Conservation (phyloP, 2,113 vertebrate genomes). For the Tapirus terrestris region DNA sequence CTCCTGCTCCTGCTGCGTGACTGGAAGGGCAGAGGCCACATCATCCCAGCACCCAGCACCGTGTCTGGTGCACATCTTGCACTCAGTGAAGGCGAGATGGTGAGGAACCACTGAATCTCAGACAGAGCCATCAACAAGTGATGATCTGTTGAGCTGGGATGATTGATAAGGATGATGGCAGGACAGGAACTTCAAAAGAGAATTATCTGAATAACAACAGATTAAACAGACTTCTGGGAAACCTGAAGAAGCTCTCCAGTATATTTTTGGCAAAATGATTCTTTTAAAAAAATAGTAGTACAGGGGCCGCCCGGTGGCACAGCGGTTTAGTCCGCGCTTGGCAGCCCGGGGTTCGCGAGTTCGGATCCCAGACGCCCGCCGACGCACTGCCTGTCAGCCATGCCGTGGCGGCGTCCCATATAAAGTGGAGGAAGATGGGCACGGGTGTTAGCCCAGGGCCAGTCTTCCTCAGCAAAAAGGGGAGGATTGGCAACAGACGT, state of each 20-base stretch:
- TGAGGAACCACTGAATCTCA: neutral
- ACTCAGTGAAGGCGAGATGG: neutral
- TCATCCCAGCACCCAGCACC: neutral
- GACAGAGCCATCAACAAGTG: neutral
- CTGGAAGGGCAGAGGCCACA: neutral
- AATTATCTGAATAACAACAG: neutral
- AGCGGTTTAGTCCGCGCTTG: too few species aligned
- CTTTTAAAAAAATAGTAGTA: neutral
- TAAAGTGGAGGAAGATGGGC: too few species aligned
- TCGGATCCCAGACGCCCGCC: too few species aligned
- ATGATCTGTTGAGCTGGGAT: neutral
- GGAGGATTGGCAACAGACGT: too few species aligned
- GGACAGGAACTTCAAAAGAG: neutral
- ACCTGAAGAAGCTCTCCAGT: neutral
- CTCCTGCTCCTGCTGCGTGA: neutral
- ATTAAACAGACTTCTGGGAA: neutral
- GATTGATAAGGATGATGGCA: neutral
- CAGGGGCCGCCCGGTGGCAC: too few species aligned
- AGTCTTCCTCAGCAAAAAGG: too few species aligned
- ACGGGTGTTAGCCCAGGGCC: too few species aligned
- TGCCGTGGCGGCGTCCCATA: too few species aligned
- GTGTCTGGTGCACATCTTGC: neutral
- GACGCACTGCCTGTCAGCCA: too few species aligned
- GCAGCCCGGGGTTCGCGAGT: too few species aligned
- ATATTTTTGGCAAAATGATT: constrained; percentile 23